Evolutionary conservation across 2,113 vertebrate genomes (phyloP).

Genomic region (Mus spicilegus): DNA sequence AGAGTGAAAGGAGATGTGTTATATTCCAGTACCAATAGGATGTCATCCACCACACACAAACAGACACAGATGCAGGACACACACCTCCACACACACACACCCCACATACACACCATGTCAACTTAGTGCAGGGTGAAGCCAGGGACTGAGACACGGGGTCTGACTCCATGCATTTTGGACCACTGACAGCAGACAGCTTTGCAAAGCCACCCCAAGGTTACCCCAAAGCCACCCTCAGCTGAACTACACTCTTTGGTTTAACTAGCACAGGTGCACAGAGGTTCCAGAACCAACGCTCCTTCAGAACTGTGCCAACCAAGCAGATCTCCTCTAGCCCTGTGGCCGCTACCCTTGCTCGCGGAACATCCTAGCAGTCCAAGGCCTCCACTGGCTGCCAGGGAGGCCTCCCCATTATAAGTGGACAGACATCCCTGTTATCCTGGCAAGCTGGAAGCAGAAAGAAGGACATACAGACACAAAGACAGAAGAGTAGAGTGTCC

Average conservation of each 20-base stretch:
- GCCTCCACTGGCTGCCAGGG: neutral
- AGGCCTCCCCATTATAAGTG: neutral
- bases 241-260: neutral
- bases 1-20: neutral
- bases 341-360: neutral
- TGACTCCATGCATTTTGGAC: neutral
- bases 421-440: neutral
- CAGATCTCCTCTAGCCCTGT: too few species aligned
- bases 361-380: neutral
- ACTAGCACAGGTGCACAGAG: neutral
- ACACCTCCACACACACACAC: neutral
- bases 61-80: neutral
- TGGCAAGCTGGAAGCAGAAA: neutral
- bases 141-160: neutral
- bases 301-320: neutral
- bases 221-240: neutral
- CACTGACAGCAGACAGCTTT: neutral
- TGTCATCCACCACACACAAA: neutral
- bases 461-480: neutral
- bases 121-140: neutral
- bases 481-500: neutral
- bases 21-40: neutral
- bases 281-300: neutral
- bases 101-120: neutral
- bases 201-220: neutral